A percentile compares a stretch with the other conserved stretches of the same genome.
These are phyloP conservation scores for Acrocera orbiculus DNA, from an alignment of 2,888 invertebrate species.

Conservation along the genomic window DNA sequence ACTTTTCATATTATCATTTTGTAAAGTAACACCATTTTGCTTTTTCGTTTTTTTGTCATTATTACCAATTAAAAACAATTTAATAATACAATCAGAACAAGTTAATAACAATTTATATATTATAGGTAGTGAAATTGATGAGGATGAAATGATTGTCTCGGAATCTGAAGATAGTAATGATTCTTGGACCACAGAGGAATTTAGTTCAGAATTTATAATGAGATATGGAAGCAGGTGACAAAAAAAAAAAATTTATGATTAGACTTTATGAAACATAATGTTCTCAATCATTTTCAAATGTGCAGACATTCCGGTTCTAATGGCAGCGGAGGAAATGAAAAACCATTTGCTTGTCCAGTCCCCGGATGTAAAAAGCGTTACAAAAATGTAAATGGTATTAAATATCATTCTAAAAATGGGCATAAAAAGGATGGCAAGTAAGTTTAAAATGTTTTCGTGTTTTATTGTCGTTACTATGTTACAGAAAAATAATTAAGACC, in stretches of 20 bases:
- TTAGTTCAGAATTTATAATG: slow-evolving; percentile 60
- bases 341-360: slow-evolving; percentile 69
- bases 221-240: slow-evolving; percentile 48
- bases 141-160: slow-evolving; percentile 47
- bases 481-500: too few species aligned
- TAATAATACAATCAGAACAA: too few species aligned
- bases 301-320: slow-evolving; percentile 33
- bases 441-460: slow-evolving; percentile 25
- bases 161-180: slow-evolving; percentile 69
- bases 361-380: slow-evolving; percentile 76
- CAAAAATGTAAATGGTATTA: slow-evolving; percentile 76
- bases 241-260: not conserved
- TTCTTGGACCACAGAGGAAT: slow-evolving; percentile 64
- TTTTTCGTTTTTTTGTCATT: too few species aligned
- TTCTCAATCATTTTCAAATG: slow-evolving; percentile 11
- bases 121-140: slow-evolving; percentile 52
- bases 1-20: too few species aligned
- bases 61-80: too few species aligned
- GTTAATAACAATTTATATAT: not conserved
- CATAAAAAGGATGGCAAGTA: slow-evolving; percentile 72
- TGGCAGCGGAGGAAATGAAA: slow-evolving; percentile 39
- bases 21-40: too few species aligned
- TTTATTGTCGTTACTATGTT: too few species aligned
- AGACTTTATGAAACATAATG: too few species aligned
- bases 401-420: slow-evolving; percentile 74